Conservation (phyloP, 2,113 vertebrate species). For the Lophura nycthemera region DNA sequence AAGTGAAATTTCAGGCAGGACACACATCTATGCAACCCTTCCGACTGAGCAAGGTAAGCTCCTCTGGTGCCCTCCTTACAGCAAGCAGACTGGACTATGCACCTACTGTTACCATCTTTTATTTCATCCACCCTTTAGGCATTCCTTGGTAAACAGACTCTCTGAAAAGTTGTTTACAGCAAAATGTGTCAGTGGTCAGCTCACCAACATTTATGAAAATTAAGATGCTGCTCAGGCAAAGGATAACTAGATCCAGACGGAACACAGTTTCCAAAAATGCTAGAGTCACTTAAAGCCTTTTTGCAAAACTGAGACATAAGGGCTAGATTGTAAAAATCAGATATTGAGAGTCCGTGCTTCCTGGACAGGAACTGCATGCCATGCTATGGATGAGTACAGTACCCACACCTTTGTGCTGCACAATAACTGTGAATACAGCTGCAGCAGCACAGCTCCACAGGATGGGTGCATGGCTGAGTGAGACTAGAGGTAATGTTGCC, state of each 20-base stretch:
- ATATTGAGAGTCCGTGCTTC: not conserved
- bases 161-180: not conserved
- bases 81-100: not conserved
- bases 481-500: not conserved
- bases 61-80: not conserved
- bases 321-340: not conserved
- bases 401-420: fast-evolving
- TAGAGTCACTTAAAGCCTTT: not conserved
- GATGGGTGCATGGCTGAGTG: fast-evolving
- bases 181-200: not conserved
- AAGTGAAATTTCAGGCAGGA: conserved; percentile 69
- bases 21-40: conserved; percentile 84
- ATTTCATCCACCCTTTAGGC: not conserved
- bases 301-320: not conserved
- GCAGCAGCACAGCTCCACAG: not conserved
- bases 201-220: not conserved
- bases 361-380: not conserved
- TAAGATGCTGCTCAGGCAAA: not conserved
- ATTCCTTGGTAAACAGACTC: not conserved
- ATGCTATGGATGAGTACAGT: fast-evolving
- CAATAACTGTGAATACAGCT: not conserved
- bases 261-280: not conserved
- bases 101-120: not conserved
- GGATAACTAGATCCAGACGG: not conserved
- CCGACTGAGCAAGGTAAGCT: conserved; percentile 80